Evolutionary conservation across 2,888 invertebrate species (phyloP), one percentile per base, ranked within the genome.

Genomic region (Eristalis pertinax): DNA sequence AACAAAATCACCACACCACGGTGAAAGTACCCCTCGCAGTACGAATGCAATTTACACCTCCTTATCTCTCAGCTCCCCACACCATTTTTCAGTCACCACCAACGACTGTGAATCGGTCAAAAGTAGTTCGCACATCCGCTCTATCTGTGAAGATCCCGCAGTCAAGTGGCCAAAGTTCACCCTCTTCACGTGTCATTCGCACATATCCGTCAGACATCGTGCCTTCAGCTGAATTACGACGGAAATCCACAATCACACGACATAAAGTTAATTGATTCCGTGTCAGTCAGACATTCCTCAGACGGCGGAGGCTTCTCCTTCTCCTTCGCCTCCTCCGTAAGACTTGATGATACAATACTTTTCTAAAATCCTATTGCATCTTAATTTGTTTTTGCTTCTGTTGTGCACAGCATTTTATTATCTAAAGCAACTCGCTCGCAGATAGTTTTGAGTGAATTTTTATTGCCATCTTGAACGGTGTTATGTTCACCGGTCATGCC

Each of bases 181-280:
- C 43, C 58, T 62, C 24, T 50, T 64, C 73, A 64, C 75, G 70
- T 72, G 78, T 79, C 32, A 79, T 64, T 65, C 62, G 11, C 69
- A 82, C 82, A 75, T 76, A 72, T 82, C 70, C 64, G 70, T 58
- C 65, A 4, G 75, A 38, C 70, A 26, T 60, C 26, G 60, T 69
- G 69, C 58, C 69, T 22, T 56, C 32, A 8, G 38, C 56, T 38
- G 50, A 50, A 19, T 41, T 35, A 56, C 64, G 76, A 50, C 87
- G 87, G 84, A 87, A 87, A 87, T 87, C 58, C 79, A 84, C 84
- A 87, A 87, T 87, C 80, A 84, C 79, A 84, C 79, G 76, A 84
- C 87, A 84, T 84, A 84, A 86, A 87, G 83, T 83, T 83, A 87
- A 87, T 87, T 87, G 87, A 84, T 87, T 84, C 73, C 87, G 79